A percentile compares a stretch with the other conserved stretches of the same genome.
Evolutionary conservation across 2,797 vertebrate species (phyloP).

Genomic region (Lycodopsis pacificus): DNA sequence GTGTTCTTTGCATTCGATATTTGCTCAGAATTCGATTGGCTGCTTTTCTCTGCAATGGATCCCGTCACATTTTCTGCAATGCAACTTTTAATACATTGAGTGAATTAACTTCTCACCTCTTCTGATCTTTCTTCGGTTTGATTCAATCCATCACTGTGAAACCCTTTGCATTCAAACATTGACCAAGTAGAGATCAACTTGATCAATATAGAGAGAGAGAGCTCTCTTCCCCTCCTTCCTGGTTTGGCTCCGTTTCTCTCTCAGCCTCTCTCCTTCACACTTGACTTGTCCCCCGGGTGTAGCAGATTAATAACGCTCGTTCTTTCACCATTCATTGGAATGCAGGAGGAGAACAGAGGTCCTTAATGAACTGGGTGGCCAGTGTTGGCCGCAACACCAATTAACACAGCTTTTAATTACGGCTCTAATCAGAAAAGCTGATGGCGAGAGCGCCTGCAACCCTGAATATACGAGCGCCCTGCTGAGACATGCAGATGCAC

Average conservation of each 20-base stretch:
- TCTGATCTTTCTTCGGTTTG: conserved; percentile 33
- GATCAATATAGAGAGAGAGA: conserved; percentile 63
- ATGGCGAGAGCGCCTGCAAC: conserved; percentile 47
- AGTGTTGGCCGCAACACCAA: conserved; percentile 89
- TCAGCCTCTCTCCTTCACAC: conserved; percentile 76
- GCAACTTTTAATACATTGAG: conserved; percentile 34
- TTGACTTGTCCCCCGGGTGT: conserved; percentile 84
- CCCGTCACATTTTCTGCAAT: neutral
- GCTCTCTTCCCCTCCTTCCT: conserved; percentile 33
- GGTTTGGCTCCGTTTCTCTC: conserved; percentile 46
- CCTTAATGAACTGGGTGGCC: conserved; percentile 90
- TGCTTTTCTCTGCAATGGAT: conserved; percentile 8
- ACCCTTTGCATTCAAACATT: conserved; percentile 51
- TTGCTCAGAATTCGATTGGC: neutral
- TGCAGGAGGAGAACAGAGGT: conserved; percentile 75
- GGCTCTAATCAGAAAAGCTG: conserved; percentile 83
- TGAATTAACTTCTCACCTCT: conserved; percentile 36
- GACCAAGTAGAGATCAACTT: conserved; percentile 53
- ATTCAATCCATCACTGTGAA: conserved; percentile 54
- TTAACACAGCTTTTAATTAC: conserved; percentile 92
- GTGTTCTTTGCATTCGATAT: neutral
- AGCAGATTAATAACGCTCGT: conserved; percentile 87
- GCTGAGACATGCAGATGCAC: conserved; percentile 44
- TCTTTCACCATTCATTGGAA: conserved; percentile 77
- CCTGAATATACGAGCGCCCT: conserved; percentile 37